These are phyloP conservation scores for Saxicola maurus DNA, from an alignment of 2,797 vertebrate genomes.

Conservation along the genomic window DNA sequence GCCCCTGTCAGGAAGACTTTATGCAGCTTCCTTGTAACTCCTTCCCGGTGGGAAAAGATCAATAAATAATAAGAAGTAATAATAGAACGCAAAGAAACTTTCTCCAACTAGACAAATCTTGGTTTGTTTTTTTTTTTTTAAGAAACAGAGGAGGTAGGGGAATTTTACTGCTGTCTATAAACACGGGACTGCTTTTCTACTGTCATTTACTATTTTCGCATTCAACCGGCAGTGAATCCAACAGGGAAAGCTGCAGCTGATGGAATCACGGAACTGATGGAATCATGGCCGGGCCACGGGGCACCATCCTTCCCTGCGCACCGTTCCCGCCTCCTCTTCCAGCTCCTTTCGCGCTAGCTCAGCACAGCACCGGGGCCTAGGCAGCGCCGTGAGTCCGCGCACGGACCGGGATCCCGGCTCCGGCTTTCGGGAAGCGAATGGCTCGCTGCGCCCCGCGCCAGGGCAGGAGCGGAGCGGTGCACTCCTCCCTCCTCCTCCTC, in stretches of 20 bases:
- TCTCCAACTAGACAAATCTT: background rate
- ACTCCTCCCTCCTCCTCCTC: background rate
- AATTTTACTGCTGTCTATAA: background rate
- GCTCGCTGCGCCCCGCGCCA: accelerated
- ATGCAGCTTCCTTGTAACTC: background rate
- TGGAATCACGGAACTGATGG: background rate
- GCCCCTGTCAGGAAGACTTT: background rate
- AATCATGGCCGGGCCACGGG: background rate
- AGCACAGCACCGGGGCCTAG: background rate
- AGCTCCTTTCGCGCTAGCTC: accelerated
- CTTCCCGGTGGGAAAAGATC: background rate
- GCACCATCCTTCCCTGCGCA: background rate
- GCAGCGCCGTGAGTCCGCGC: accelerated
- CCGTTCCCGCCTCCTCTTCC: background rate
- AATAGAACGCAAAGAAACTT: background rate
- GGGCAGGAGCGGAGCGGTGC: background rate
- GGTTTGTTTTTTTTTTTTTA: background rate
- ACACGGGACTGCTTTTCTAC: background rate
- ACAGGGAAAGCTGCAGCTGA: background rate
- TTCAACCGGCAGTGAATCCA: background rate
- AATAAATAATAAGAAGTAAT: background rate
- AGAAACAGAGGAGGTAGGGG: background rate
- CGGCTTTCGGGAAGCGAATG: accelerated
- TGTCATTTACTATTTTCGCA: background rate
- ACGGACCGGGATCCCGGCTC: accelerated